Conservation (phyloP, 2,797 vertebrate genomes). For the Rhadinocentrus ornatus region DNA sequence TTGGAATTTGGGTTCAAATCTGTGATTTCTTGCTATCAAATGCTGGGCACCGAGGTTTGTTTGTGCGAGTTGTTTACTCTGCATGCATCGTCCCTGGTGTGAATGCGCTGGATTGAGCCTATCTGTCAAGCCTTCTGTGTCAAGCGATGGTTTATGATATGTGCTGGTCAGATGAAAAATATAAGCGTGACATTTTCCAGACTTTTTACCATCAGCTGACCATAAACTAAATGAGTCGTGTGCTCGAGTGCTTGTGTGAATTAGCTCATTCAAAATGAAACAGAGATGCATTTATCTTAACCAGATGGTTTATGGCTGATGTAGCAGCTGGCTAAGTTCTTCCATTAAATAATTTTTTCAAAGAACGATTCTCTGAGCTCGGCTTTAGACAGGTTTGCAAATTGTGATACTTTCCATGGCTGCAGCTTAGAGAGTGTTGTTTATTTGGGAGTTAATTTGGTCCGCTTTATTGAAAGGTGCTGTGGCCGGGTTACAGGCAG, state of each 20-base stretch:
- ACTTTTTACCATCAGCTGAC: constrained; percentile 76
- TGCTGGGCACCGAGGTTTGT: constrained; percentile 1
- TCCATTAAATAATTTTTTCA: constrained; percentile 78
- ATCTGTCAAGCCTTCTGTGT: constrained; percentile 57
- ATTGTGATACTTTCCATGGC: constrained; percentile 78
- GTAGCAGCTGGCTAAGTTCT: constrained; percentile 78
- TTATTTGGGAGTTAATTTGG: constrained; percentile 75
- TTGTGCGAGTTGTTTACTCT: constrained; percentile 9
- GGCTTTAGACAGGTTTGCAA: constrained; percentile 74
- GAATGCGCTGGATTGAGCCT: constrained; percentile 58
- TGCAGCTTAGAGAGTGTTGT: constrained; percentile 69
- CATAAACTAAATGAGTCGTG: constrained; percentile 73
- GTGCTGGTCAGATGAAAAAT: constrained; percentile 75
- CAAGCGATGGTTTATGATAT: constrained; percentile 71
- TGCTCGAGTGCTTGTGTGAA: constrained; percentile 76
- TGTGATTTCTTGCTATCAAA: neutral
- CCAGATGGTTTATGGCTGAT: constrained; percentile 74
- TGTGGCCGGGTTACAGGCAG: constrained; percentile 57
- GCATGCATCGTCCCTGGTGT: constrained; percentile 30
- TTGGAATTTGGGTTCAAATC: neutral
- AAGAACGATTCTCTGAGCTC: constrained; percentile 73
- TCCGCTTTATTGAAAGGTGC: constrained; percentile 67
- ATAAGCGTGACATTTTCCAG: constrained; percentile 78
- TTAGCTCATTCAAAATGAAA: constrained; percentile 83
- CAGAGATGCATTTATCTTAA: constrained; percentile 83